phyloP scores from a whole-genome alignment of 2,888 invertebrate species.

The Apodemia hepburni region DNA sequence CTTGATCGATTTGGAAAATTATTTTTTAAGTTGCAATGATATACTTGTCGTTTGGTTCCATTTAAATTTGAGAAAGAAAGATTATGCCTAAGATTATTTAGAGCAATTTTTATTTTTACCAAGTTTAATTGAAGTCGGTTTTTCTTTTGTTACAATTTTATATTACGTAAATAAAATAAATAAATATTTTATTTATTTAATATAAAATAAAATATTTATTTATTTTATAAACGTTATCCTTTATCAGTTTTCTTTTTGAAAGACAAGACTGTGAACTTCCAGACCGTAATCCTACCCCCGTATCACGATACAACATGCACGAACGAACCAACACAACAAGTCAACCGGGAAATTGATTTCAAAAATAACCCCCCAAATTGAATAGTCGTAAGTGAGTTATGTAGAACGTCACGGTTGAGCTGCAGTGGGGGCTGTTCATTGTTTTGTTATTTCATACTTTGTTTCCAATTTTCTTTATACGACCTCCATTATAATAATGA shows the following conservation, averaged over 20 bases:
- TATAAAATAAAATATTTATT: no score
- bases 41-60: no score
- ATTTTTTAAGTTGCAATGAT: no score
- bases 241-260: background rate
- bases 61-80: no score
- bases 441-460: slow-evolving; percentile 25
- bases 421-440: slow-evolving; percentile 28
- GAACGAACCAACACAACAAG: slow-evolving; percentile 38
- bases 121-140: no score
- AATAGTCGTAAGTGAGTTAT: slow-evolving; percentile 46
- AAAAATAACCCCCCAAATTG: slow-evolving; percentile 46
- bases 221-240: no score
- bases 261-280: slow-evolving; percentile 6
- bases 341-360: slow-evolving; percentile 47
- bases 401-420: slow-evolving; percentile 39
- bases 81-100: no score
- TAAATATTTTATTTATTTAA: no score
- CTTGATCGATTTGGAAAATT: no score
- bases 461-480: slow-evolving; percentile 22
- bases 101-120: no score
- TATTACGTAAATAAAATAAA: no score
- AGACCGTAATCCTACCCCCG: slow-evolving; percentile 24
- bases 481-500: slow-evolving; percentile 21
- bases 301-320: slow-evolving; percentile 38
- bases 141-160: no score